A percentile compares a stretch with the other conserved stretches of the same genome.
Conservation (phyloP, 2,888 invertebrate species). For the Trissolcus brochymenae region DNA sequence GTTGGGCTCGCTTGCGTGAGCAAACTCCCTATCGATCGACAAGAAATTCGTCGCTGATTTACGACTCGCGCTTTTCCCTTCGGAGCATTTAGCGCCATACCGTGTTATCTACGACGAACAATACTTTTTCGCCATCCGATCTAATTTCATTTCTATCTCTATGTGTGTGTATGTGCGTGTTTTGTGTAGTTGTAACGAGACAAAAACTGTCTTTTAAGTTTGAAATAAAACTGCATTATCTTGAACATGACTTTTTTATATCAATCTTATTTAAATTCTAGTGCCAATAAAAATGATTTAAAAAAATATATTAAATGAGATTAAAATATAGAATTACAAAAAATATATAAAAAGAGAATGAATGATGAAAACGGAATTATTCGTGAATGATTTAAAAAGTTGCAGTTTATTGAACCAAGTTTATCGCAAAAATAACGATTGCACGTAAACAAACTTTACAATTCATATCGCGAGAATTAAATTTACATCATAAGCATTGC, state of each 20-base stretch:
- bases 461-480: slow-evolving; percentile 1
- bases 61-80: slow-evolving; percentile 45
- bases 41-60: slow-evolving; percentile 58
- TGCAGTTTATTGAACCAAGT: background rate
- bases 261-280: no score
- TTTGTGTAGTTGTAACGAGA: no score
- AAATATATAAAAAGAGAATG: background rate
- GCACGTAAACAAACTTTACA: slow-evolving; percentile 4
- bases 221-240: no score
- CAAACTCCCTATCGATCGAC: slow-evolving; percentile 46
- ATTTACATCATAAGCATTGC: background rate
- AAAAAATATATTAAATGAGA: no score
- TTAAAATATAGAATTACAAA: no score
- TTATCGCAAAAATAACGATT: background rate
- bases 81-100: slow-evolving; percentile 47
- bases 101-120: slow-evolving; percentile 39
- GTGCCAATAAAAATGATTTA: no score
- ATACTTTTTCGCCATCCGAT: slow-evolving; percentile 30
- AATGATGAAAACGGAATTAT: background rate
- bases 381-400: background rate
- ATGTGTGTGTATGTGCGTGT: no score
- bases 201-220: no score
- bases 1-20: slow-evolving; percentile 38
- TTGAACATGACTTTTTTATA: no score
- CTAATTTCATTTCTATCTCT: slow-evolving; percentile 28